Base-by-base conservation (phyloP, 2,113 vertebrate genomes). In the Coptodon bakossiorum region DNA sequence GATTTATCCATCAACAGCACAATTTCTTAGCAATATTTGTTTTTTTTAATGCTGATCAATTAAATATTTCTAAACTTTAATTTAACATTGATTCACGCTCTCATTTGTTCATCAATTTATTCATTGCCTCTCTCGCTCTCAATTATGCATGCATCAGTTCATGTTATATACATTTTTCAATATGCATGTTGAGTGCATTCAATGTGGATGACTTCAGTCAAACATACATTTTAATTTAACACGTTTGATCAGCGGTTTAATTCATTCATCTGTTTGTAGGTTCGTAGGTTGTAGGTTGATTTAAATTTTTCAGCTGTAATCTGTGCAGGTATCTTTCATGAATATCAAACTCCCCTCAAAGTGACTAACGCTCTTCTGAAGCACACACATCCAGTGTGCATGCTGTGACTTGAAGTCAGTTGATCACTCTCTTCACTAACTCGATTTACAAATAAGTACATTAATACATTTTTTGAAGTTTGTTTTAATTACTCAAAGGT, bases 171-270 rank as follows among this genome's bases (percentile, higher is more conserved):
- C 61, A 34, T 83, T 85, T 82, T 71, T 81, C 80, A 87, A 78
- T 79, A 88, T 88, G 85, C 73, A 87, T 80, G 80, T 19, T 43
- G 57, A 48, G 56, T 38, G 80, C 16, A 53, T 66, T 86, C 52
- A 48, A 6, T 38, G 81, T 36, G 79, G 84, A 52, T 86, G 56
- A 87, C 89, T 90, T 93, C 82, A 93, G 87, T 94, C 81, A 66
- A 88, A 93, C 86, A 78, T 93, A 87, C 66, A 89, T 94, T 93
- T 91, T 93, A 92, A 93, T 91, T 86, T 7, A 78, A 81, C 14
- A 17, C 63, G 40, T 93, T 91, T 94, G 93, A 93, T 94, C 90
- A 89, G 82, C 40, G 73, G 9, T 92, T 93, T 90, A 92, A 92
- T 93, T 81, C 78, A 92, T 92, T 94, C 93, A 85, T 89, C 78